Base-by-base conservation (phyloP, 2,797 vertebrate genomes). In the Premnoplex brunnescens region DNA sequence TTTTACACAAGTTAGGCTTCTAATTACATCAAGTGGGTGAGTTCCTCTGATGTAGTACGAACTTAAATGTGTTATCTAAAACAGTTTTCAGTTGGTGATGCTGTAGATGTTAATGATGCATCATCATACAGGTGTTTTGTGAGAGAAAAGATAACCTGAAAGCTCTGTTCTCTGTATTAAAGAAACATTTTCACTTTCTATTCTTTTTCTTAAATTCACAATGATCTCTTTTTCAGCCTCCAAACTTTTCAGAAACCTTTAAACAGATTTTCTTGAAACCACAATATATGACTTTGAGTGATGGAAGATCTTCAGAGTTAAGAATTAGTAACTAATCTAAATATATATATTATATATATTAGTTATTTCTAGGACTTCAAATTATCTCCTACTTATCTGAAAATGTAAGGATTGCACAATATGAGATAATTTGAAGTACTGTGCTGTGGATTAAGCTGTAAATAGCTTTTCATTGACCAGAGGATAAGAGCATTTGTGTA, bases 181-280 rank as follows among this genome's bases (percentile, higher is more conserved):
- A 60, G 11, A 75, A 85, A 48, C 3, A 4, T 34, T 76, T 78
- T 67, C 10, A 6, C 4, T 68, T 54, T 32, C 8, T n/a, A 32
- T 43, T 32, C 51, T 36, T 24, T 5, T 49, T 24, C 8, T 73
- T 77, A 5, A 43, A 68, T 64, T 95, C 17, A 23, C 10, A 43
- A 0, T 68, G 2, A 23, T 76, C 32, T 89, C 19, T 69, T 81
- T 77, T 56, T 79, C 8, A 80, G 12, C 30, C 24, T 81, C 14
- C 60, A 81, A 26, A 87, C 14, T 71, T 89, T 51, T 60, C 60
- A 83, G 55, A 83, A 89, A 76, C 2, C 16, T 68, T 85, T 44
- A 54, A 78, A 52, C 3, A 74, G 28, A n/a, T 74, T 87, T 86
- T 89, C 23, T 78, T 84, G 46, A 85, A 91, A 56, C 34, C 8